Percentiles rank a stretch among this genome's conserved stretches.
Conservation (phyloP, 2,888 invertebrate genomes). For the Salticus scenicus region DNA sequence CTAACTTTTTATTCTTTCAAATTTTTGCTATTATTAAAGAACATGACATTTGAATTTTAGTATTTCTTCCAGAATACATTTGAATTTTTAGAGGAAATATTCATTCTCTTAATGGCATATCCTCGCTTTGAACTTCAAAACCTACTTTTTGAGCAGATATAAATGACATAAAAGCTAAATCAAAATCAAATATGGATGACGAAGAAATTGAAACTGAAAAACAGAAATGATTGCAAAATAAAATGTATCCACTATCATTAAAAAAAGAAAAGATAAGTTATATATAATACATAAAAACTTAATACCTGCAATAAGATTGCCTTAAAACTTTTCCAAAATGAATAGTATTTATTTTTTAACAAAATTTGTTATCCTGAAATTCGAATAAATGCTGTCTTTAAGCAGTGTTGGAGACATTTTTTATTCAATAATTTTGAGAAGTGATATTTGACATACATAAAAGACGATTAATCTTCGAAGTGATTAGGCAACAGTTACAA, state of each 20-base stretch:
- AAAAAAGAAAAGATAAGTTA: no score
- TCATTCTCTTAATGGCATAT: conserved; percentile 15
- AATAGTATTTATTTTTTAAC: no score
- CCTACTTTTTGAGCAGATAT: not conserved
- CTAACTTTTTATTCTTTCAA: not conserved
- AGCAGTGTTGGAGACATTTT: no score
- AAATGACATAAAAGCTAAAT: not conserved
- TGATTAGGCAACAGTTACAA: no score
- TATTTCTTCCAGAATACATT: not conserved
- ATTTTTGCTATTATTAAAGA: not conserved
- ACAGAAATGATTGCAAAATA: not conserved
- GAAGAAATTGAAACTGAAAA: not conserved
- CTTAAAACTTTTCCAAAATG: no score
- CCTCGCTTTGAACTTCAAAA: not conserved
- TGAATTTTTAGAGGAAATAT: not conserved
- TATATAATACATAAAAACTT: no score
- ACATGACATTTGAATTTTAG: conserved; percentile 1
- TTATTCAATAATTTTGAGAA: no score
- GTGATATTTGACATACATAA: no score
- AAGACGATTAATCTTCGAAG: no score
- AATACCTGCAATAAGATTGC: no score
- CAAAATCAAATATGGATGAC: not conserved
- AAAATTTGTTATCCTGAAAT: no score
- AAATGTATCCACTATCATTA: not conserved
- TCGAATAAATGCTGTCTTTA: no score